Base-by-base conservation (phyloP, 2,113 vertebrate genomes). In the Eurypyga helias region DNA sequence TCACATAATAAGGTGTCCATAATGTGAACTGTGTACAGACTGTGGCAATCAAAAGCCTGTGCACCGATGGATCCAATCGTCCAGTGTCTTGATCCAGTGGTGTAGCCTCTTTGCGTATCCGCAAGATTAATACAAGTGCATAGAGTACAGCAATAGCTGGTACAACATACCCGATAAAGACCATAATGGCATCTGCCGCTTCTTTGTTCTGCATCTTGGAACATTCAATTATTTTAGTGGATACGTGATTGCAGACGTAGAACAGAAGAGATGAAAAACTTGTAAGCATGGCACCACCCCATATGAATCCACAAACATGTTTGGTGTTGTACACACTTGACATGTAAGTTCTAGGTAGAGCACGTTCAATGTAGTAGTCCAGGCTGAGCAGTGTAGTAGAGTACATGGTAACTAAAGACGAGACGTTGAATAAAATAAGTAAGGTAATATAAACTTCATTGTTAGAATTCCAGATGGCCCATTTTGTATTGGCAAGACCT, bases 291-390 rank as follows among this genome's bases (percentile, higher is more conserved):
- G 99, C 99, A 1, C 99, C 99, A 0, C 99, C 99, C 99, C 99
- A 99, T 60, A 99, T 99, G 90, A 99, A 99, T 16, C 99, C 99
- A 0, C 99, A 99, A 48, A 99, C 99, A 0, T 99, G 99, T 66
- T 99, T 98, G 25, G 99, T 99, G 97, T 99, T 99, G 95, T 99
- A 99, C 83, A 99, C 99, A 0, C 99, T 99, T 58, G 99, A 99
- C 99, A 99, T 99, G 96, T 99, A 99, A 20, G 99, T 99, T 38
- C 99, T 99, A 0, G 99, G 99, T 67, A 99, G 98, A 14, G 99
- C 99, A 1, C 99, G 98, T 95, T 99, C 99, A 0, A 99, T 99
- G 94, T 99, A 99, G 98, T 99, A 99, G 98, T 99, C 99, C 78
- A 99, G 97, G 78, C 99, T 99, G 89, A 99, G 99, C 96, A 99